Conservation (phyloP, 2,797 vertebrate genomes). For the Phrynocephalus forsythii region DNA sequence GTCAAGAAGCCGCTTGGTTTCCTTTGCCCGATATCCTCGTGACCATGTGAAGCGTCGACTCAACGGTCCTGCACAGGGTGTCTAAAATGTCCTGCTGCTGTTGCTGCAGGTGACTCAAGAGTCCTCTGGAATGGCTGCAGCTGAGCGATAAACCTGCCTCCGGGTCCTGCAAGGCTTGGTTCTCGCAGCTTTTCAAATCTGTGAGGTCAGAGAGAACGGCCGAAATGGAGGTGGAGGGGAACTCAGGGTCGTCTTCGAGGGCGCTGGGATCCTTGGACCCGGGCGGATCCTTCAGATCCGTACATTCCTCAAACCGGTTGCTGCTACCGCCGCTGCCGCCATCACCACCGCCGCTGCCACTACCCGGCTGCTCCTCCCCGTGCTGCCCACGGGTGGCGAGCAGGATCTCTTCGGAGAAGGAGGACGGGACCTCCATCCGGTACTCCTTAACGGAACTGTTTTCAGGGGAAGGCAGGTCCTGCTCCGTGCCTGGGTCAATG, state of each 20-base stretch:
- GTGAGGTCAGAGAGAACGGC: constrained; percentile 85
- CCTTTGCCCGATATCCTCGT: constrained; percentile 91
- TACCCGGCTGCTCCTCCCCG: constrained; percentile 76
- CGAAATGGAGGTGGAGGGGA: constrained; percentile 83
- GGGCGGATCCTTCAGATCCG: constrained; percentile 83
- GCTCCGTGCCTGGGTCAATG: constrained; percentile 96
- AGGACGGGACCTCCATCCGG: constrained; percentile 89
- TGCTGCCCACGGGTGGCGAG: constrained; percentile 69
- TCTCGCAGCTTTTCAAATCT: constrained; percentile 84
- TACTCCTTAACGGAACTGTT: constrained; percentile 86
- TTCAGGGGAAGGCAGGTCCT: constrained; percentile 93
- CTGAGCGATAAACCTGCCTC: constrained; percentile 79
- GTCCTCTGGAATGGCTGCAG: constrained; percentile 86
- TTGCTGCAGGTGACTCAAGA: constrained; percentile 83
- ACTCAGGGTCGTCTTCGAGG: constrained; percentile 79
- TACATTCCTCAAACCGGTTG: constrained; percentile 75
- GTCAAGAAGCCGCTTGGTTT: constrained; percentile 92
- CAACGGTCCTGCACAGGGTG: constrained; percentile 95
- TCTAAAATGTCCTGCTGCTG: constrained; percentile 94
- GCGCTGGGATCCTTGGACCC: constrained; percentile 77
- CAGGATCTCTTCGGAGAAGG: constrained; percentile 77
- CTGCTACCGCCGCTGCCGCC: neutral
- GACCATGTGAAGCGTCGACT: constrained; percentile 94
- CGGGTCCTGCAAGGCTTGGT: constrained; percentile 84
- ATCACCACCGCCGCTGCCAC: neutral